Evolutionary conservation across 2,113 vertebrate genomes (phyloP).

Genomic region (Erpornis zantholeuca): DNA sequence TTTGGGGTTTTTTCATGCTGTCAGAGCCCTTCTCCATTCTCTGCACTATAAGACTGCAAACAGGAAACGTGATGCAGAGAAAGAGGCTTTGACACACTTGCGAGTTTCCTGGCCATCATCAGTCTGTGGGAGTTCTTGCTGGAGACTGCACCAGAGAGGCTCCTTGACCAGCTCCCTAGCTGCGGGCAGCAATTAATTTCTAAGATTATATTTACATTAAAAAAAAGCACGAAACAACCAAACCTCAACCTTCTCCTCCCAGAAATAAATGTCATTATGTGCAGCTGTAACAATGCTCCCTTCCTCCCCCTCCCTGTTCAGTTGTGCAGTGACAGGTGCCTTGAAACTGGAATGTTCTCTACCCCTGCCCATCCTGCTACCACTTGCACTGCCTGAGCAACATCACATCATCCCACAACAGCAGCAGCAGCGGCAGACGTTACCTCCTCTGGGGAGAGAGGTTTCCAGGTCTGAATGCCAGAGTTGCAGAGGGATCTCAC

Average conservation of each 20-base stretch:
- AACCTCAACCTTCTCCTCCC: not conserved
- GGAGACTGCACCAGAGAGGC: not conserved
- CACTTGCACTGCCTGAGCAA: not conserved
- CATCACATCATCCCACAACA: not conserved
- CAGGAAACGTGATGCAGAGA: not conserved
- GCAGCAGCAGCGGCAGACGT: not conserved
- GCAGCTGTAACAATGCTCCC: not conserved
- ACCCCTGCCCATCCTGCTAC: not conserved
- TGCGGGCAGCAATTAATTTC: not conserved
- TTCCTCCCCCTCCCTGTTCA: not conserved
- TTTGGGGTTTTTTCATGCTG: not conserved
- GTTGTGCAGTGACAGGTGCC: not conserved
- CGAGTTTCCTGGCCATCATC: not conserved
- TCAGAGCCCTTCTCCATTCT: not conserved
- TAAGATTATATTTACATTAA: not conserved
- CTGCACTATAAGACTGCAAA: not conserved
- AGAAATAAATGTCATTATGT: not conserved
- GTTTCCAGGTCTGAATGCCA: not conserved
- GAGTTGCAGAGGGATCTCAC: not conserved
- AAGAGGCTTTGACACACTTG: not conserved
- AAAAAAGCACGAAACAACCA: not conserved
- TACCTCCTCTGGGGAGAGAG: not conserved
- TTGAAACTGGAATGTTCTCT: slow-evolving; percentile 11
- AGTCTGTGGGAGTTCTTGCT: fast-evolving
- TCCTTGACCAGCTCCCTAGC: fast-evolving